A percentile compares a stretch with the other conserved stretches of the same genome.
These are phyloP conservation scores for Pogonomyrmex barbatus DNA, from an alignment of 1,140 invertebrate species.

Conservation along the genomic window DNA sequence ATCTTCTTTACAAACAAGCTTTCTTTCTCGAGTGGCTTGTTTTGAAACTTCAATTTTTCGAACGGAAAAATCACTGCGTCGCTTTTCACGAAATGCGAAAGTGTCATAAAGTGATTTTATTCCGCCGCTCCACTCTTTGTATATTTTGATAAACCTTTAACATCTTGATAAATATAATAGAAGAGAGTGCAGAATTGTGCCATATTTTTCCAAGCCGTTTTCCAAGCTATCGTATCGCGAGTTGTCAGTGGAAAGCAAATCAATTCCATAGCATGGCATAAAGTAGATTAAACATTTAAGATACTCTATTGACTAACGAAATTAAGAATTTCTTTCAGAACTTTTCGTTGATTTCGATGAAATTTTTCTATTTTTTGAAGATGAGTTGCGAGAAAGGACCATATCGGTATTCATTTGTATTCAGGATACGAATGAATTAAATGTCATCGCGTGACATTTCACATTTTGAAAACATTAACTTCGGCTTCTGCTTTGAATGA, in stretches of 20 bases:
- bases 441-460: conserved; percentile 49
- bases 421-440: conserved; percentile 11
- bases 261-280: not conserved
- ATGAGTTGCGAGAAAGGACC: not conserved
- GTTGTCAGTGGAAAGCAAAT: not conserved
- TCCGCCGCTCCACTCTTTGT: not conserved
- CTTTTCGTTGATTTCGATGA: not conserved
- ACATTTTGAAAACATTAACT: conserved; percentile 34
- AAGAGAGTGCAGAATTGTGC: not conserved
- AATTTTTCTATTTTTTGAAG: not conserved
- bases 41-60: conserved; percentile 22
- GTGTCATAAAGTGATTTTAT: conserved; percentile 5
- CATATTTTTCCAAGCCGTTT: conserved; percentile 30
- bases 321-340: not conserved
- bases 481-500: not conserved
- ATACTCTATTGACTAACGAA: not conserved
- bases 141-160: not conserved
- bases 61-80: conserved; percentile 1
- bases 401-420: not conserved
- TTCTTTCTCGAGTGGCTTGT: not conserved
- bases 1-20: not conserved
- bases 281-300: too few species aligned
- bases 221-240: not conserved
- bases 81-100: not conserved
- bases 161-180: conserved; percentile 5